Conservation (phyloP, 2,113 vertebrate species). For the Nipponia nippon region DNA sequence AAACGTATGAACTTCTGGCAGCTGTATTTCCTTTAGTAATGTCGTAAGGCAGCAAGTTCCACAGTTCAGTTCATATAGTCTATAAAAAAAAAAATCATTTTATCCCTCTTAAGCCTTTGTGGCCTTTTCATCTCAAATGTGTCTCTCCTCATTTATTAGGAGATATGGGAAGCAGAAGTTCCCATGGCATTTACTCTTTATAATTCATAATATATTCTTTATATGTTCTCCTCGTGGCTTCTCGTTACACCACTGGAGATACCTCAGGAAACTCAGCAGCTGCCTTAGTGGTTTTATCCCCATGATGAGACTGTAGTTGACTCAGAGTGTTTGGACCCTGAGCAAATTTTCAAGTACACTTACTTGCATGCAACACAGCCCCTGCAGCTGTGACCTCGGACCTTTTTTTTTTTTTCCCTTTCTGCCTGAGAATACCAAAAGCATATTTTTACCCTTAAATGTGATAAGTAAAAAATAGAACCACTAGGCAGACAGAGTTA, state of each 20-base stretch:
- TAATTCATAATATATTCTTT: background rate
- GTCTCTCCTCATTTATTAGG: background rate
- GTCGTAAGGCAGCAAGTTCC: background rate
- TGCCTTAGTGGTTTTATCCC: slow-evolving; percentile 39
- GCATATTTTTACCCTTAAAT: slow-evolving; percentile 67
- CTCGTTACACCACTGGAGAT: slow-evolving; percentile 10
- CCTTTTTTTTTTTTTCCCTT: slow-evolving; percentile 5
- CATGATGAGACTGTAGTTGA: background rate
- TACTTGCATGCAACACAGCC: slow-evolving; percentile 6
- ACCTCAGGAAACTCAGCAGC: slow-evolving; percentile 45
- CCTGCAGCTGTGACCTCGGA: slow-evolving; percentile 71
- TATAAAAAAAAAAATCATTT: background rate
- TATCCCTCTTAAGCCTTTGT: background rate
- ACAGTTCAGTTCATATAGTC: background rate
- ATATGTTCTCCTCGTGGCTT: background rate
- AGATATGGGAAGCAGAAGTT: slow-evolving; percentile 21
- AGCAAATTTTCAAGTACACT: background rate
- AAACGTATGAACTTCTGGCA: background rate
- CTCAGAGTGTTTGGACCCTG: background rate
- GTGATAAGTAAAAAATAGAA: slow-evolving; percentile 39
- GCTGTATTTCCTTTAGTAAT: background rate
- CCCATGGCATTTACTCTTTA: slow-evolving; percentile 6
- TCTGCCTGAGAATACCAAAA: slow-evolving; percentile 29
- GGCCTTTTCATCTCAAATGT: slow-evolving; percentile 34
- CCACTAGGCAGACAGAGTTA: slow-evolving; percentile 5